Conservation (phyloP, 1,140 invertebrate species). For the Laodelphax striatellus region DNA sequence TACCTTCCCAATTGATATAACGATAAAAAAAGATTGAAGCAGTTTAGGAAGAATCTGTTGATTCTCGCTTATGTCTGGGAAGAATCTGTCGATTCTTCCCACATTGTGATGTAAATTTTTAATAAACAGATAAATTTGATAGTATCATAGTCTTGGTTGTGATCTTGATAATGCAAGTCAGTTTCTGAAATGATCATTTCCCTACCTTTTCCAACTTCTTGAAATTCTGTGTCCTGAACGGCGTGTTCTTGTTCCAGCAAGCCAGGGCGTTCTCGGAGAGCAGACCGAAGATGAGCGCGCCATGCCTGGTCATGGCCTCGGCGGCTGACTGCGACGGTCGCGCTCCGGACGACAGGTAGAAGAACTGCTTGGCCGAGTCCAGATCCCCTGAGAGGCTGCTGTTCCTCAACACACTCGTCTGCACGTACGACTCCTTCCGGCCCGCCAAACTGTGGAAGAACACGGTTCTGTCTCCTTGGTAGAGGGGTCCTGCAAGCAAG, state of each 20-base stretch:
- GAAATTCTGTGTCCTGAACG: constrained; percentile 13
- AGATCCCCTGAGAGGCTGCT: constrained; percentile 16
- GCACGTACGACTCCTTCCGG: constrained; percentile 50
- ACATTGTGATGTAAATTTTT: too few relatives aligned
- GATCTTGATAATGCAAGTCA: too few relatives aligned
- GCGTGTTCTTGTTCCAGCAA: constrained; percentile 28
- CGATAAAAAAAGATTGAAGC: too few relatives aligned
- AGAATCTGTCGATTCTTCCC: too few relatives aligned
- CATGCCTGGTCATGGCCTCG: constrained; percentile 26
- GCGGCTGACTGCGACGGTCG: constrained; percentile 26
- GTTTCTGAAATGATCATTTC: too few relatives aligned
- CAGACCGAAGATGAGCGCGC: constrained; percentile 29
- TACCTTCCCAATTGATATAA: too few relatives aligned
- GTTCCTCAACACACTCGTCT: constrained; percentile 40
- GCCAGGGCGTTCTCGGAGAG: constrained; percentile 25
- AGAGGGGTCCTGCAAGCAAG: constrained; percentile 26
- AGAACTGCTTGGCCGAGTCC: too few relatives aligned
- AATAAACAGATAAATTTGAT: too few relatives aligned
- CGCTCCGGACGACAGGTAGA: not conserved
- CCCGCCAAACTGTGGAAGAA: constrained; percentile 66
- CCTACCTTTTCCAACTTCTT: constrained; percentile 14
- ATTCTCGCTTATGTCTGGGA: too few relatives aligned
- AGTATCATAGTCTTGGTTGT: too few relatives aligned
- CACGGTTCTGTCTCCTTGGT: constrained; percentile 41
- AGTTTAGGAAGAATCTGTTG: too few relatives aligned